Percentiles rank a stretch among this genome's conserved stretches.
phyloP scores from a whole-genome alignment of 2,797 vertebrate genomes.

The Thripadectes ignobilis region DNA sequence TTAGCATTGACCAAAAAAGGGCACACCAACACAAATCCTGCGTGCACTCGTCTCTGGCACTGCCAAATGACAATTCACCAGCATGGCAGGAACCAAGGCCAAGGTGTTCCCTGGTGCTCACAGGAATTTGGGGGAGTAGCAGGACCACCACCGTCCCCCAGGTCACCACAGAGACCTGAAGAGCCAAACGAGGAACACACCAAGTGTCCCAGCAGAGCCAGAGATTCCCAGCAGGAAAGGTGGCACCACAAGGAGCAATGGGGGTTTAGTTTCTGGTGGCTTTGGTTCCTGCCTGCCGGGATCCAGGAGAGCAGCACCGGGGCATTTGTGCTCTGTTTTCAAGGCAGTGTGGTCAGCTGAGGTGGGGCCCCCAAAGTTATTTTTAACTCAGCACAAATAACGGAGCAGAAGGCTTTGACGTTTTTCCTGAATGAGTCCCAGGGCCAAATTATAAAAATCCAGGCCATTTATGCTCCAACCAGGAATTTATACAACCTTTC shows the following conservation, averaged over 20 bases:
- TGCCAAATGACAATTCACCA: not conserved
- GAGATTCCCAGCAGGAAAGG: not conserved
- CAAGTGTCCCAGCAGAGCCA: accelerated
- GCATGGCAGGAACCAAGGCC: not conserved
- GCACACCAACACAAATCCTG: not conserved
- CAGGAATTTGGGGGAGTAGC: too few relatives aligned
- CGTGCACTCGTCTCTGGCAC: not conserved
- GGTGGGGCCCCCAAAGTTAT: conserved; percentile 5
- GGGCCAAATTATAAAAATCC: not conserved
- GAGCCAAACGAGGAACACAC: not conserved
- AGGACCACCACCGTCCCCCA: not conserved
- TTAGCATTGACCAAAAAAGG: not conserved
- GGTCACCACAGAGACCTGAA: not conserved
- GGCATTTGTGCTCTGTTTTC: not conserved
- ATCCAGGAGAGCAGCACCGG: not conserved
- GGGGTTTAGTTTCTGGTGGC: not conserved
- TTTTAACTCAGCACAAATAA: conserved; percentile 17
- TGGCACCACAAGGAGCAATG: not conserved
- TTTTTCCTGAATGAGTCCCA: not conserved
- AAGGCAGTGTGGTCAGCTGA: not conserved
- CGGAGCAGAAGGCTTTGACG: not conserved
- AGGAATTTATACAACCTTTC: not conserved
- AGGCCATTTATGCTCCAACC: not conserved
- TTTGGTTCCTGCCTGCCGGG: not conserved
- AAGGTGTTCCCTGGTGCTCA: not conserved